Percentiles rank a stretch among this genome's conserved stretches.
Evolutionary conservation across 2,888 invertebrate genomes (phyloP).

Genomic region (Drosophila lutescens): DNA sequence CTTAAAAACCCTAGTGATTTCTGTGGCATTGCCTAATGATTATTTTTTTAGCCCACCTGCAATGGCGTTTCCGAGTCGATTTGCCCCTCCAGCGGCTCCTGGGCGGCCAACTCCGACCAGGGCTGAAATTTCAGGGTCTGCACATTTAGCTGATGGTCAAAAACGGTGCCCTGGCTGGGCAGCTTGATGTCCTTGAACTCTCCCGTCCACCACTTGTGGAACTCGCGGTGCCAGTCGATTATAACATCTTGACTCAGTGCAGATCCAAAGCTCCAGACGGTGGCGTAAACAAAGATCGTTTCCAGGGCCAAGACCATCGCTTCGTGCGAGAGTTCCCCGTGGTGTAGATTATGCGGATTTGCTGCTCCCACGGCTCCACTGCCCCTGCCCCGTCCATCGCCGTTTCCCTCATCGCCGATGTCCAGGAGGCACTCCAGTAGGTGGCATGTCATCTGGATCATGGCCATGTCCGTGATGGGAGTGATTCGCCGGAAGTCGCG

Average conservation of each 20-base stretch:
- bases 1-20: no score
- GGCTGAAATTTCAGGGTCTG: conserved; percentile 93
- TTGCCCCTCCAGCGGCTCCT: conserved; percentile 86
- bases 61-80: conserved; percentile 92
- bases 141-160: conserved; percentile 94
- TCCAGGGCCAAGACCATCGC: conserved; percentile 87
- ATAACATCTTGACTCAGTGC: conserved; percentile 95
- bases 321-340: conserved; percentile 89
- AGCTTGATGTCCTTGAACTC: conserved; percentile 97
- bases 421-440: conserved; percentile 92
- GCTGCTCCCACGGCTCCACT: conserved; percentile 12
- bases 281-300: conserved; percentile 95
- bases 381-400: conserved; percentile 12
- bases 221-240: conserved; percentile 96
- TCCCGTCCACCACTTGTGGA: conserved; percentile 97
- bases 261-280: conserved; percentile 97
- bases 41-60: conserved; percentile 86
- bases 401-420: conserved; percentile 48
- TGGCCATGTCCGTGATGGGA: conserved; percentile 95
- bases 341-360: conserved; percentile 85
- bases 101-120: conserved; percentile 90
- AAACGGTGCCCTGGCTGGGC: conserved; percentile 92
- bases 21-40: neutral
- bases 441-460: conserved; percentile 94
- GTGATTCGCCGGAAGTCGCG: conserved; percentile 94